A percentile compares a stretch with the other conserved stretches of the same genome.
These are phyloP conservation scores for Rhadinocentrus ornatus DNA, from an alignment of 2,797 vertebrate species.

Conservation along the genomic window DNA sequence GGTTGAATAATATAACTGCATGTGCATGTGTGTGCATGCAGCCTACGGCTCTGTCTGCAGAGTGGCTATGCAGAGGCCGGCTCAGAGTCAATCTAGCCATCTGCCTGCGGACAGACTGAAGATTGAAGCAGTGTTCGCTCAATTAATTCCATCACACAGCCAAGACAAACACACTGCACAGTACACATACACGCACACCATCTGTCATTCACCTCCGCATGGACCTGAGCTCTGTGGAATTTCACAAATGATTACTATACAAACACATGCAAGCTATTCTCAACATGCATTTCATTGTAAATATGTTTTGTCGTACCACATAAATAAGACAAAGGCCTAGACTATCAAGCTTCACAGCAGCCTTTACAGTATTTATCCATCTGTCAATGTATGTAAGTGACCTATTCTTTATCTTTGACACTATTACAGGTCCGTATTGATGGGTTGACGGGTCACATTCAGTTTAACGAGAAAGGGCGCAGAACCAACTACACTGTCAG, in stretches of 20 bases:
- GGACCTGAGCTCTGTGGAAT: slow-evolving; percentile 15
- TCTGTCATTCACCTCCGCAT: slow-evolving; percentile 61
- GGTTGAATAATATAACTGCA: slow-evolving; percentile 15
- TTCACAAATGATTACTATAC: slow-evolving; percentile 36
- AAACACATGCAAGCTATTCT: slow-evolving; percentile 34
- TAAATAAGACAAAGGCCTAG: slow-evolving; percentile 7
- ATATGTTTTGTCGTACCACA: slow-evolving; percentile 2
- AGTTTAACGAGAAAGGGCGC: slow-evolving; percentile 97
- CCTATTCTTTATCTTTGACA: slow-evolving; percentile 31
- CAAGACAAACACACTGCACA: slow-evolving; percentile 75
- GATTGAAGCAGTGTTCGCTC: slow-evolving; percentile 77
- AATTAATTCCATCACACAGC: slow-evolving; percentile 79
- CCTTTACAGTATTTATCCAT: slow-evolving; percentile 31
- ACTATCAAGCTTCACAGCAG: slow-evolving; percentile 8
- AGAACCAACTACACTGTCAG: slow-evolving; percentile 97
- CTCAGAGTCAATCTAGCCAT: slow-evolving; percentile 76
- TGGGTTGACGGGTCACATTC: slow-evolving; percentile 95
- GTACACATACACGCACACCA: slow-evolving; percentile 50
- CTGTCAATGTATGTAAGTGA: slow-evolving; percentile 1
- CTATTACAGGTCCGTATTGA: slow-evolving; percentile 90
- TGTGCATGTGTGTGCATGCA: slow-evolving; percentile 14
- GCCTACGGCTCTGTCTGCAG: slow-evolving; percentile 64
- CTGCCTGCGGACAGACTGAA: slow-evolving; percentile 75
- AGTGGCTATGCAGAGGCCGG: slow-evolving; percentile 63
- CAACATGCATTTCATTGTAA: slow-evolving; percentile 25